Evolutionary conservation across 2,888 invertebrate species (phyloP), one percentile per base, ranked within the genome.

Genomic region (Tolmerus cingulatus): DNA sequence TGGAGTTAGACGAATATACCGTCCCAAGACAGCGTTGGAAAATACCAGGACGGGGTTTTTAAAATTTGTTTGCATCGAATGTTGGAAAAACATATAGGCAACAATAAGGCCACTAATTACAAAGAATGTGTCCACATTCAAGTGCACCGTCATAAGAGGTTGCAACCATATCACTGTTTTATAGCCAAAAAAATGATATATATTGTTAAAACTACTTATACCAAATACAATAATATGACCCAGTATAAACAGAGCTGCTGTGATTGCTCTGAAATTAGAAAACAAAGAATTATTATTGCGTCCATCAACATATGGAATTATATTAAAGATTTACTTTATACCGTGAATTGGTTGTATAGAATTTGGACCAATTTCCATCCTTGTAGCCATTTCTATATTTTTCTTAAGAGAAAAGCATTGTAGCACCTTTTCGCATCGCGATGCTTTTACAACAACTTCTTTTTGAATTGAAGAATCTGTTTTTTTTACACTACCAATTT

Each of bases 211-310:
- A 78, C 90, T 92, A 87, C 93, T 92, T 1, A 90, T 89, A 89
- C 91, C 91, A 89, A 92, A 94, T 89, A 91, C 93, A 14, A 93
- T 88, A 9, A 93, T 92, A 89, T 95, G 95, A 1, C 93, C 93
- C 87, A 93, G 90, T 78, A 94, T 93, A 23, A 95, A 93, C 94
- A 94, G 94, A 37, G 93, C 89, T 93, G 95, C 94, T 19, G 93
- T 93, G 19, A 94, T 23, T 14, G 89, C 89, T 85, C 89, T 89
- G 79, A 46, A 46, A 46, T 1, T 2, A 40, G 2, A 5, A 87
- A n/a, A 88, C 34, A 46, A 66, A 37, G 57, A 23, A 79, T 37
- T 23, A 37, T 30, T 51, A 3, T 43, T 40, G 9, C 7, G 5
- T 43, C 9, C 14, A 40, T 8, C 19, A 40, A 23, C 5, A 46